Conservation (phyloP, 2,113 vertebrate species). For the Boleophthalmus pectinirostris region DNA sequence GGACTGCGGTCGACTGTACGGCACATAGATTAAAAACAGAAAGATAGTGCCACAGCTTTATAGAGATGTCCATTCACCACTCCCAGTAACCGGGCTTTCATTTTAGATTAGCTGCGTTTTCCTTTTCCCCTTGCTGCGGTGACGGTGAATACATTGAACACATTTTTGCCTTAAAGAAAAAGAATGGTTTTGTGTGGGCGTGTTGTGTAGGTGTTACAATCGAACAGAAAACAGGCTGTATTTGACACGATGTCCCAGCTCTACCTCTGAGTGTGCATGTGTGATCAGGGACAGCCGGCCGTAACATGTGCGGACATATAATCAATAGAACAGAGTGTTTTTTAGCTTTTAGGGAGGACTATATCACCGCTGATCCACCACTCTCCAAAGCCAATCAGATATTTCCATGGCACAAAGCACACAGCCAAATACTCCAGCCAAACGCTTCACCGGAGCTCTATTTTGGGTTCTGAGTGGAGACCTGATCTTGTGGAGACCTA, state of each 20-base stretch:
- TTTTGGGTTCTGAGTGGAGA: neutral
- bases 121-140: neutral
- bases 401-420: conserved; percentile 61
- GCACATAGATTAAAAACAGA: neutral
- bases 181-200: neutral
- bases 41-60: neutral
- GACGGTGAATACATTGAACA: neutral
- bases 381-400: conserved; percentile 63
- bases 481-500: neutral
- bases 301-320: conserved; percentile 76
- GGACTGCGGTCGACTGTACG: neutral
- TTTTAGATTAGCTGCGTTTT: conserved; percentile 4
- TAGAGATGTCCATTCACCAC: neutral
- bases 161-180: neutral
- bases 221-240: conserved; percentile 10
- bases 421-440: neutral
- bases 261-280: neutral
- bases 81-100: neutral
- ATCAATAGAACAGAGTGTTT: conserved; percentile 76
- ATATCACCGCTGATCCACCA: conserved; percentile 58
- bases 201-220: neutral
- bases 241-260: conserved; percentile 14
- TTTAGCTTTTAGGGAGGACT: conserved; percentile 74
- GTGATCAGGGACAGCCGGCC: conserved; percentile 58
- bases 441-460: neutral